Base-by-base conservation (phyloP, 2,888 invertebrate species). In the Autographa gamma region DNA sequence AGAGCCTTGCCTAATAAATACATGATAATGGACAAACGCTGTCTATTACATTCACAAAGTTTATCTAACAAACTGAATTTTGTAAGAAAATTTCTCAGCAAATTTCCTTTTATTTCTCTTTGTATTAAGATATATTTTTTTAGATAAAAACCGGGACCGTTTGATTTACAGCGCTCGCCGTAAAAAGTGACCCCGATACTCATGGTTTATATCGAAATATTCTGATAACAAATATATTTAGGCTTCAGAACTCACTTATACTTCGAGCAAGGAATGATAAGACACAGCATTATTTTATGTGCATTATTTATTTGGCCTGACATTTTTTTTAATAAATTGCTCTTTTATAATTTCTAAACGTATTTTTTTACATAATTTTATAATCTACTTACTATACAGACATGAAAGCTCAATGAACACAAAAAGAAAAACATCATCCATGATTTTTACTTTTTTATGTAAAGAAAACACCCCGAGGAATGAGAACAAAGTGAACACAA, bases 11-110 rank as follows among this genome's bases (percentile, higher is more conserved):
- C 86, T 88, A 90, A 89, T 90, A 91, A 91, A 91, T 91, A 91
- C 85, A 86, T 88, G 87, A 88, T 91, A 91, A 91, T 90, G 86
- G 91, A 86, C 84, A 88, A 88, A 84, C 86, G 86, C 88, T 91
- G 91, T 91, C 91, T 86, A 89, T 88, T 88, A 89, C 86, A 85
- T 79, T 73, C 77, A 71, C 79, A 69, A 84, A 88, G 85, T 90
- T 90, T 90, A 90, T 91, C 89, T 88, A 73, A 70, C 77, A 81
- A 87, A 86, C 85, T 84, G 83, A 89, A 88, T 89, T 25, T 89
- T 85, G 79, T 77, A 82, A 73, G 81, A 83, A 84, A 88, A 85
- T 87, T 83, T 79, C 79, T 78, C 78, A 48, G 48, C 48, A n/a
- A 48, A 48, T 48, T 48, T 48, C n/a, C 43, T 83, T 85, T 87